Base-by-base conservation (phyloP, 2,797 vertebrate species). In the Monodelphis domestica region DNA sequence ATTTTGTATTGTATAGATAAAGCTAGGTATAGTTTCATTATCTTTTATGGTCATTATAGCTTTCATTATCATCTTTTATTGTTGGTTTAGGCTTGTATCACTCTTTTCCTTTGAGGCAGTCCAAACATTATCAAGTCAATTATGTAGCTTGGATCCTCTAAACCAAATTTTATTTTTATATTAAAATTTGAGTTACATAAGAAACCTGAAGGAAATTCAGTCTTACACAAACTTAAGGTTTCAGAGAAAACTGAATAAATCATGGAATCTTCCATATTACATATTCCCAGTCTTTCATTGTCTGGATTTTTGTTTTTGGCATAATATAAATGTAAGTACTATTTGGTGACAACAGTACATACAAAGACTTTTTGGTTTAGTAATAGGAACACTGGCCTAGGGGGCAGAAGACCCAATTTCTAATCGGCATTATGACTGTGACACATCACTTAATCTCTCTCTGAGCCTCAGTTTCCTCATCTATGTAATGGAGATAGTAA, bases 181-280 rank as follows among this genome's bases (percentile, higher is more conserved):
- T 91, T 93, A 93, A 95, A 93, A 90, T 87, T 29, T 24, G 28
- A 88, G 78, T 95, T 95, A 89, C 45, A 88, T 94, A 59, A 92
- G 55, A 94, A 53, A 70, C 38, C 56, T 89, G 38, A 53, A 63
- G 52, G 56, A 50, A 93, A 92, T 91, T 93, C 95, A 15, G 57
- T 93, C 93, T 96, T 94, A 93, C 50, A 53, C 50, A 90, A 91
- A 96, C 54, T 38, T 87, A 94, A 92, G 52, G 24, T 95, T 87
- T 30, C 92, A 87, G 53, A 90, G 92, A 94, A 70, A 94, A 93
- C 38, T 54, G 78, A 93, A 33, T 95, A 87, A 91, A 87, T 92
- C 17, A 56, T 53, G 87, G 89, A 87, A 87, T 96, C 92, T 87
- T 21, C 55, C 28, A 4, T 24, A 2, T 93, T 3, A 2, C 84